Evolutionary conservation across 1,140 invertebrate species (phyloP).

Genomic region (Apis cerana): DNA sequence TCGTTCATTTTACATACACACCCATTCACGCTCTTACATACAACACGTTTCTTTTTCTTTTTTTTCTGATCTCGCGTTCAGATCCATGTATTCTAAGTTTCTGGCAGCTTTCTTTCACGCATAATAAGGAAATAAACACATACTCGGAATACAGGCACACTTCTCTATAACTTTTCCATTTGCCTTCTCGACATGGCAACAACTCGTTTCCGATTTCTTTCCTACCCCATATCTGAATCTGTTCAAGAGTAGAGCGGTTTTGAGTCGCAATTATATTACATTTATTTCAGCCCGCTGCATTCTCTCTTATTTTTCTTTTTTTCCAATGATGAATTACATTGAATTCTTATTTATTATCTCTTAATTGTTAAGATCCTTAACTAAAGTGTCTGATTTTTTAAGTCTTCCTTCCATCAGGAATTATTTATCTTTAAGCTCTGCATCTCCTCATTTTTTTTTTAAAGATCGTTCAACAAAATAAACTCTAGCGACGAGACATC

Average conservation of each 20-base stretch:
- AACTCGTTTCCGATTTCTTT: constrained; percentile 40
- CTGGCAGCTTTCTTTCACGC: constrained; percentile 7
- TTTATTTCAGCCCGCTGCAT: constrained; percentile 55
- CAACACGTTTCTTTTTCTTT: not conserved
- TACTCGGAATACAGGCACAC: constrained; percentile 46
- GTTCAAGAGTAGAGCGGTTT: constrained; percentile 59
- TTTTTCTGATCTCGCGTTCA: not conserved
- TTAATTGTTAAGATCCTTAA: constrained; percentile 66
- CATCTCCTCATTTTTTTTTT: constrained; percentile 55
- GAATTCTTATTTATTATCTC: constrained; percentile 58
- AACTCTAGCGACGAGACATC: constrained; percentile 78
- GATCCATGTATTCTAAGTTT: not conserved
- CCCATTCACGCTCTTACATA: constrained; percentile 2
- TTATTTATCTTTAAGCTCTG: constrained; percentile 80
- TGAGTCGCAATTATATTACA: constrained; percentile 73
- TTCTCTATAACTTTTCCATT: constrained; percentile 36
- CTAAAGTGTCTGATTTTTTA: constrained; percentile 63
- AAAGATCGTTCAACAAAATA: constrained; percentile 76
- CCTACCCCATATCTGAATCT: constrained; percentile 64
- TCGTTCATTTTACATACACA: constrained; percentile 38
- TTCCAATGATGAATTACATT: constrained; percentile 43
- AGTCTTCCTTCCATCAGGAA: constrained; percentile 71
- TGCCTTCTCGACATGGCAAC: constrained; percentile 52
- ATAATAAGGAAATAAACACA: constrained; percentile 30
- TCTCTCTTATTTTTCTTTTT: not conserved